Percentiles rank a stretch among this genome's conserved stretches.
Conservation (phyloP, 1,140 invertebrate species). For the Lepidurus couesii region DNA sequence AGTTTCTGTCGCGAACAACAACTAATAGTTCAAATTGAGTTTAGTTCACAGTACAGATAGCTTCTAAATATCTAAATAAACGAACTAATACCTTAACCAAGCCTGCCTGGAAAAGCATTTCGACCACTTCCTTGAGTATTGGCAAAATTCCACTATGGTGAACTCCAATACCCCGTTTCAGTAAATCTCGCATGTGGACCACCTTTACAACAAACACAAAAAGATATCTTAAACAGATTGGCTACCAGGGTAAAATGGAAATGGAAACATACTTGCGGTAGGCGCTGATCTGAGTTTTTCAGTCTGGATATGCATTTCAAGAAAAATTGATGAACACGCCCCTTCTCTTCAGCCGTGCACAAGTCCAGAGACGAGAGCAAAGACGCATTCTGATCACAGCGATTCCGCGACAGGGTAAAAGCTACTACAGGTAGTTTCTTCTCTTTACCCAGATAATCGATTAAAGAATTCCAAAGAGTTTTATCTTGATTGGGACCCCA, state of each 20-base stretch:
- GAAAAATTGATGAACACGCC: constrained; percentile 75
- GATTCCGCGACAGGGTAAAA: constrained; percentile 87
- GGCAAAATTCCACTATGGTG: constrained; percentile 97
- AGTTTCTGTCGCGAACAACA: constrained; percentile 96
- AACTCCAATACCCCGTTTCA: constrained; percentile 86
- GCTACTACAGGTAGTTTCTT: constrained; percentile 88
- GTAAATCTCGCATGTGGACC: constrained; percentile 61
- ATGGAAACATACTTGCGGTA: constrained; percentile 70
- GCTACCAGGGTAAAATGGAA: neutral
- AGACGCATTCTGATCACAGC: constrained; percentile 72
- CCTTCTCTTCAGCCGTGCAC: constrained; percentile 75
- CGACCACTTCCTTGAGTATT: constrained; percentile 95
- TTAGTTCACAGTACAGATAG: neutral
- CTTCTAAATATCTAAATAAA: neutral
- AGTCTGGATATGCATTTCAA: constrained; percentile 71
- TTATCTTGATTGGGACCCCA: constrained; percentile 58
- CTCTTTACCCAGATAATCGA: constrained; percentile 67
- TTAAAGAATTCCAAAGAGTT: constrained; percentile 76
- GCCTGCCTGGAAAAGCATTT: constrained; percentile 89
- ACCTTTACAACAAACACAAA: constrained; percentile 27
- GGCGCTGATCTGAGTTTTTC: constrained; percentile 73
- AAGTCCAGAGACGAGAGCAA: constrained; percentile 66
- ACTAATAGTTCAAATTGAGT: constrained; percentile 46
- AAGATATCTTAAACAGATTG: constrained; percentile 24
- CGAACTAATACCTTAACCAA: constrained; percentile 67